Percentiles rank a stretch among this genome's conserved stretches.
Evolutionary conservation across 1,140 invertebrate species (phyloP).

Genomic region (Caenorhabditis tropicalis): DNA sequence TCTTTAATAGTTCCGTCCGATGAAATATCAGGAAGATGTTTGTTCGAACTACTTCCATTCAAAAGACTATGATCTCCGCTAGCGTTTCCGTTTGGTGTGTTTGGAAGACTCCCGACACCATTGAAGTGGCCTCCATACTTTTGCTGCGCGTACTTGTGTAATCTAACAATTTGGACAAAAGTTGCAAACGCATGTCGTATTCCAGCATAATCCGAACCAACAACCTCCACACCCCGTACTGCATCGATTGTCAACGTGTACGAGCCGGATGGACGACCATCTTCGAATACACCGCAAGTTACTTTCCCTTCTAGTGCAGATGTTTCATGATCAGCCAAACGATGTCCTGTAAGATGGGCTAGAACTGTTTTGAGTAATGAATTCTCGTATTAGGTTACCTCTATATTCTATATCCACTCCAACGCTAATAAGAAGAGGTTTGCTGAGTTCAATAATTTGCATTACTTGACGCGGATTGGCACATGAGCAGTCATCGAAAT

Average conservation of each 20-base stretch:
- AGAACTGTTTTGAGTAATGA: conserved; percentile 11
- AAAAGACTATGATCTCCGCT: conserved; percentile 14
- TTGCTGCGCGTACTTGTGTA: conserved; percentile 49
- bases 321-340: conserved; percentile 49
- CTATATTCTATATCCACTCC: conserved; percentile 60
- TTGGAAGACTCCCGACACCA: not conserved
- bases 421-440: conserved; percentile 44
- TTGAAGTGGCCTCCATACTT: not conserved
- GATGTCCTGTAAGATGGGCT: conserved; percentile 48
- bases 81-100: not conserved
- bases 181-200: conserved; percentile 59
- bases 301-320: conserved; percentile 33
- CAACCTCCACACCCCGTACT: conserved; percentile 52
- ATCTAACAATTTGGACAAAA: conserved; percentile 60
- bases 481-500: conserved; percentile 57
- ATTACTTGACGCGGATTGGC: conserved; percentile 56
- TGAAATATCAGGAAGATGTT: not conserved
- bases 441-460: conserved; percentile 57
- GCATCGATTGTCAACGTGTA: conserved; percentile 55
- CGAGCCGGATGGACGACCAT: conserved; percentile 51
- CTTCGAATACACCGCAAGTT: conserved; percentile 58
- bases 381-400: conserved; percentile 46
- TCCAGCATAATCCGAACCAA: conserved; percentile 58
- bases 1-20: conserved; percentile 49
- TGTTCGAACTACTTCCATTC: not conserved